Base-by-base conservation (phyloP, 2,113 vertebrate species). In the Electrona antarctica region DNA sequence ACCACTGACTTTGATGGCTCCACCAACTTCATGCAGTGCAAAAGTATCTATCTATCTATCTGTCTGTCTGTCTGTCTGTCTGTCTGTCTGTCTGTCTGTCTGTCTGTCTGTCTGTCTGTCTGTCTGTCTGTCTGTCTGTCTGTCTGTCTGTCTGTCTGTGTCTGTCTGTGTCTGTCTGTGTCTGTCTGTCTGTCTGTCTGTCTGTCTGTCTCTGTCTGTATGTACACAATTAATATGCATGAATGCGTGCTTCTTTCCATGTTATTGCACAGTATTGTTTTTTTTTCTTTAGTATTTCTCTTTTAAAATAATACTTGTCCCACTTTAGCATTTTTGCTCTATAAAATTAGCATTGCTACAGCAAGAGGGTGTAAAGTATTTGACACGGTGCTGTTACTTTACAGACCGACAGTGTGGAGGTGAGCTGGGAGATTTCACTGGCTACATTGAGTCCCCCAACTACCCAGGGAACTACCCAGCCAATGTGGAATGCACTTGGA, bases 391-490 rank as follows among this genome's bases (percentile, higher is more conserved):
- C n/a, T 77, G 69, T 85, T 48, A 7, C 84, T 81, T 92, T 79
- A 54, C 89, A 99, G 98, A 98, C 83, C 94, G 95, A 69, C 94
- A 93, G 56, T 99, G 98, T 87, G 97, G 97, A 71, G 98, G 98
- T 67, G 94, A 97, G 59, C 93, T 99, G 62, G 98, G 97, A 71
- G 96, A 99, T 57, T 99, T 94, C 88, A 97, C 95, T 0, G 98
- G 98, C 4, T 99, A 94, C 81, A 97, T 99, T 0, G 97, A 99
- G 85, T 99, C 97, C 0, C 98, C 98, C 54, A 99, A 99, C 92
- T 99, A 97, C 61, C 98, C 98, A 0, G 98, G 98, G 64, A 95
- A 99, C 88, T 99, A 99, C 84, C 97, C 98, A 1, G 95, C 97
- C 50, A 99, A 99, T 61, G 88, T 93, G 0, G 98, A 99, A 80